Conservation (phyloP, 2,113 vertebrate species). For the Macrotis lagotis region DNA sequence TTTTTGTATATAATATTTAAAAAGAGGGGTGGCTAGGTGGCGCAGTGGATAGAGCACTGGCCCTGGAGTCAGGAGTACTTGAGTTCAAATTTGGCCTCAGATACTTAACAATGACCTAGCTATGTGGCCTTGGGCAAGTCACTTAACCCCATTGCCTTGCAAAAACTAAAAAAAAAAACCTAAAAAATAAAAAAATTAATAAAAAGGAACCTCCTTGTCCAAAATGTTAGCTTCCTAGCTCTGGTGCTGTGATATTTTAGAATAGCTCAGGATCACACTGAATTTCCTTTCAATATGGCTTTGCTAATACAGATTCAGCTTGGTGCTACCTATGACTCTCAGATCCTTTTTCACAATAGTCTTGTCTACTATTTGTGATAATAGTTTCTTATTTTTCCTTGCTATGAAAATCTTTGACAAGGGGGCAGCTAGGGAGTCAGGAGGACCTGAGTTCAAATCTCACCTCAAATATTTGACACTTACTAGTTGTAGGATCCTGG, state of each 20-base stretch:
- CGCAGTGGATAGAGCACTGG: no score
- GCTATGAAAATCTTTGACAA: neutral
- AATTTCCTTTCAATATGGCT: neutral
- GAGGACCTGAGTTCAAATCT: neutral
- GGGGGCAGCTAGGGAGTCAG: neutral
- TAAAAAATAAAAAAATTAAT: no score
- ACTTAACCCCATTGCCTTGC: no score
- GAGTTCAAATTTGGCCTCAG: no score
- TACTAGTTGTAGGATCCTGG: neutral
- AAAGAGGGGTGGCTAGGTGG: no score
- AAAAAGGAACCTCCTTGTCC: neutral
- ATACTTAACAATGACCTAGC: no score
- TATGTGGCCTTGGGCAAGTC: no score
- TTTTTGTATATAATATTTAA: neutral
- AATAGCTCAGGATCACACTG: neutral
- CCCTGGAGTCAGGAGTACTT: no score
- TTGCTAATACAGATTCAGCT: constrained; percentile 16
- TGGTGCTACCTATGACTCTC: constrained; percentile 1
- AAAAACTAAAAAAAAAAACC: no score
- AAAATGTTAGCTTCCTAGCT: neutral
- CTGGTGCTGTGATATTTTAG: neutral
- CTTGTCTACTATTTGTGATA: neutral
- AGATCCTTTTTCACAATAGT: constrained; percentile 15
- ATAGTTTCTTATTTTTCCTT: neutral
- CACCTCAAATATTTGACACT: neutral